Evolutionary conservation across 1,140 invertebrate genomes (phyloP).

Genomic region (Metopolophium dirhodum): DNA sequence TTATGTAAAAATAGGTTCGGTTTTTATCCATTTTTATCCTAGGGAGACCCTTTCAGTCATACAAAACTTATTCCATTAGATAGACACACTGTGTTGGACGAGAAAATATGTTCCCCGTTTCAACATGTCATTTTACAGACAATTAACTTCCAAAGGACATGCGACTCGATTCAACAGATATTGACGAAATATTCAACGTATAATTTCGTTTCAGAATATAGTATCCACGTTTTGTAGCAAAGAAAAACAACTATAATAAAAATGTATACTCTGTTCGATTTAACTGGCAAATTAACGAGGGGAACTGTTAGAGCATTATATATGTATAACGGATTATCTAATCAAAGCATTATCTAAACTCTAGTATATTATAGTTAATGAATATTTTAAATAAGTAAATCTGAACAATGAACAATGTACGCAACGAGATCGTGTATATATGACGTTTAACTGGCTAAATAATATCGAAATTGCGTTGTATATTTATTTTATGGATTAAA

Average conservation of each 20-base stretch:
- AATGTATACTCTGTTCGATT: neutral
- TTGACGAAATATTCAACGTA: conserved; percentile 16
- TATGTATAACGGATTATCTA: neutral
- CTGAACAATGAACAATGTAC: neutral
- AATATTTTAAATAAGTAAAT: conserved; percentile 5
- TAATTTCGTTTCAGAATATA: neutral
- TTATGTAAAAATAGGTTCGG: neutral
- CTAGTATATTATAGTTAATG: neutral
- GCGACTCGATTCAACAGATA: conserved; percentile 21
- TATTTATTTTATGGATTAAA: conserved; percentile 3
- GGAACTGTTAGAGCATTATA: neutral
- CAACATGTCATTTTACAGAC: conserved; percentile 3
- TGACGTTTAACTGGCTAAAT: neutral
- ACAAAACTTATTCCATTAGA: neutral
- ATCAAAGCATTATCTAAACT: neutral
- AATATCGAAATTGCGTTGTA: neutral
- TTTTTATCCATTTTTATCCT: neutral
- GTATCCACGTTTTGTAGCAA: neutral
- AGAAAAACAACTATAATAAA: neutral
- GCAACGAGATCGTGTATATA: neutral
- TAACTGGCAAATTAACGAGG: neutral
- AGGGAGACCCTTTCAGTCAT: no score
- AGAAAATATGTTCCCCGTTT: neutral
- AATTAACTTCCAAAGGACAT: conserved; percentile 4
- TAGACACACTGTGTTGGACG: neutral